Evolutionary conservation across 2,797 vertebrate species (phyloP).

Genomic region (Cryptoblepharus egeriae): DNA sequence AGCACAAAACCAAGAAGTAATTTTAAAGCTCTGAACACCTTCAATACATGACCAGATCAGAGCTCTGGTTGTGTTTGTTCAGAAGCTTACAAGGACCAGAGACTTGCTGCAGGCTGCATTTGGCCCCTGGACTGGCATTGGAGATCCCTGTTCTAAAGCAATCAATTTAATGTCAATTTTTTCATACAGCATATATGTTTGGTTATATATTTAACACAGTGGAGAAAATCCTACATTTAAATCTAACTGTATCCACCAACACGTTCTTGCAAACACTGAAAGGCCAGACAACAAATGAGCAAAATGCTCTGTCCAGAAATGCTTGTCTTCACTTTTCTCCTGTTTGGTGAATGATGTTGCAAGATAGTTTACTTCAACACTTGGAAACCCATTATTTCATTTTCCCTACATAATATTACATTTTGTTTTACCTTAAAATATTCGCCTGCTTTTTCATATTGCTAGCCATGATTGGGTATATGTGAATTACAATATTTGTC

Average conservation of each 20-base stretch:
- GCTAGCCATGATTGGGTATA: neutral
- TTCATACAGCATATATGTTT: neutral
- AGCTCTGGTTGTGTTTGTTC: too few relatives aligned
- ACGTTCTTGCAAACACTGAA: slow-evolving; percentile 12
- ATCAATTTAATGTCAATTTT: neutral
- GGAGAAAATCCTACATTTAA: slow-evolving; percentile 30
- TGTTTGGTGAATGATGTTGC: slow-evolving; percentile 34
- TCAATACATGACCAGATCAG: too few relatives aligned
- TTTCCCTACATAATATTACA: neutral
- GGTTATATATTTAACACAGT: slow-evolving; percentile 15
- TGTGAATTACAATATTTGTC: neutral
- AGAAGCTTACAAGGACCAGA: too few relatives aligned
- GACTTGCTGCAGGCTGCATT: too few relatives aligned
- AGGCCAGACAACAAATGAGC: slow-evolving; percentile 17
- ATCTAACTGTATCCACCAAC: neutral
- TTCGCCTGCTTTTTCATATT: neutral
- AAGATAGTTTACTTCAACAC: neutral
- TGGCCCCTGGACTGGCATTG: too few relatives aligned
- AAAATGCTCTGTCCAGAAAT: slow-evolving; percentile 10
- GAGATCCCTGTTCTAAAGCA: too few relatives aligned
- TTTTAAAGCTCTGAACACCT: too few relatives aligned
- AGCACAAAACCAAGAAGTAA: too few relatives aligned
- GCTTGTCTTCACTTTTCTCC: slow-evolving; percentile 29
- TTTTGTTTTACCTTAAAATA: neutral
- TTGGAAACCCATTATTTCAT: neutral